These are phyloP conservation scores for Camponotus floridanus DNA, from an alignment of 1,140 invertebrate species.

Conservation along the genomic window DNA sequence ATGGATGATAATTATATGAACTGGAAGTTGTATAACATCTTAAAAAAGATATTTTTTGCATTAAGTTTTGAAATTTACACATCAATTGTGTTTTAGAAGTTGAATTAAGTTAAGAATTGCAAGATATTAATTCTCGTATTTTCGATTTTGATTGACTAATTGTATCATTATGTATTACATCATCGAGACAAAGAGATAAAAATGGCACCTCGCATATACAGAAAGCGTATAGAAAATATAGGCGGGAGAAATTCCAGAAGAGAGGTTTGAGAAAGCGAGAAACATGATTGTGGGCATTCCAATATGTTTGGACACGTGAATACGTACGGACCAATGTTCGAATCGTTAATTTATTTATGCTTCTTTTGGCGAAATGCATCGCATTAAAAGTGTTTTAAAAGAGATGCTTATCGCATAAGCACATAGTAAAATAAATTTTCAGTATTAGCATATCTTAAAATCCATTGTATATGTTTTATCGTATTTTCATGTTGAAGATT, in stretches of 20 bases:
- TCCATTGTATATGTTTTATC: background rate
- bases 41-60: background rate
- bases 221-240: conserved; percentile 65
- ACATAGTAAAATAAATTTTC: background rate
- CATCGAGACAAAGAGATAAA: background rate
- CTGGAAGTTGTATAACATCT: background rate
- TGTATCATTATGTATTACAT: background rate
- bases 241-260: conserved; percentile 74
- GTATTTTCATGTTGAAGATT: background rate
- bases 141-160: background rate
- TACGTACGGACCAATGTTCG: conserved; percentile 1
- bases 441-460: conserved; percentile 11
- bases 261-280: conserved; percentile 76
- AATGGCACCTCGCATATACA: background rate
- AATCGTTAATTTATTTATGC: background rate
- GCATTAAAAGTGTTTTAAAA: conserved; percentile 1
- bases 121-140: background rate
- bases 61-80: background rate
- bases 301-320: conserved; percentile 52
- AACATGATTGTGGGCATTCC: conserved; percentile 71
- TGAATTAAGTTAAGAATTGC: background rate
- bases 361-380: conserved; percentile 18
- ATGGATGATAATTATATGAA: background rate
- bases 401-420: background rate
- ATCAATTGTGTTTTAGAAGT: background rate